phyloP scores from a whole-genome alignment of 2,797 vertebrate species.

The Phataginus tetradactyla region DNA sequence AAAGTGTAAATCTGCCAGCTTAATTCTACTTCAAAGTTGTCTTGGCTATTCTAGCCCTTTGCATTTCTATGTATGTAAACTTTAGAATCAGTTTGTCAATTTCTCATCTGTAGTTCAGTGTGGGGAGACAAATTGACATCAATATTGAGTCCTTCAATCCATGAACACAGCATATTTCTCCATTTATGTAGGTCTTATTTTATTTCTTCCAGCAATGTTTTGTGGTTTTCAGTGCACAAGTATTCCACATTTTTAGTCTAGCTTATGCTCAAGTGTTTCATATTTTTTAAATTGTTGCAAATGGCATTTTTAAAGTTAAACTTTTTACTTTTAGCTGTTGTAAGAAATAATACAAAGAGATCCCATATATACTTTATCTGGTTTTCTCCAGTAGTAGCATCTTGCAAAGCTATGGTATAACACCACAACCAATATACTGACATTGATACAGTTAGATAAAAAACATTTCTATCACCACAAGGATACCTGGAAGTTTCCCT shows the following conservation, averaged over 20 bases:
- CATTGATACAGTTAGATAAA: background rate
- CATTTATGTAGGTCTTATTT: background rate
- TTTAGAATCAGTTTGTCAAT: background rate
- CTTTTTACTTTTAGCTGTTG: conserved; percentile 4
- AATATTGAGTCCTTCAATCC: background rate
- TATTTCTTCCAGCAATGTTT: background rate
- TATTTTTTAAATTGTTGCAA: background rate
- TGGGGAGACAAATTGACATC: background rate
- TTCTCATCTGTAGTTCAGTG: background rate
- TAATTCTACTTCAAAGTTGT: background rate
- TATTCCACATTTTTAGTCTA: background rate
- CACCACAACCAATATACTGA: background rate
- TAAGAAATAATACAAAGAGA: background rate
- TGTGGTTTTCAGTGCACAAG: background rate
- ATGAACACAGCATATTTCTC: background rate
- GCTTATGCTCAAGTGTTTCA: background rate
- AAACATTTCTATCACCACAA: background rate
- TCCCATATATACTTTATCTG: background rate
- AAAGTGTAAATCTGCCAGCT: background rate
- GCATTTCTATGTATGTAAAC: background rate
- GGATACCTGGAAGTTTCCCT: background rate
- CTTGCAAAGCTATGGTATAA: background rate
- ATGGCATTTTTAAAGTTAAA: conserved; percentile 17
- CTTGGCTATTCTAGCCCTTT: background rate
- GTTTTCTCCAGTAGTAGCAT: background rate